Evolutionary conservation across 1,140 invertebrate genomes (phyloP).

Genomic region (Drosophila punjabiensis): DNA sequence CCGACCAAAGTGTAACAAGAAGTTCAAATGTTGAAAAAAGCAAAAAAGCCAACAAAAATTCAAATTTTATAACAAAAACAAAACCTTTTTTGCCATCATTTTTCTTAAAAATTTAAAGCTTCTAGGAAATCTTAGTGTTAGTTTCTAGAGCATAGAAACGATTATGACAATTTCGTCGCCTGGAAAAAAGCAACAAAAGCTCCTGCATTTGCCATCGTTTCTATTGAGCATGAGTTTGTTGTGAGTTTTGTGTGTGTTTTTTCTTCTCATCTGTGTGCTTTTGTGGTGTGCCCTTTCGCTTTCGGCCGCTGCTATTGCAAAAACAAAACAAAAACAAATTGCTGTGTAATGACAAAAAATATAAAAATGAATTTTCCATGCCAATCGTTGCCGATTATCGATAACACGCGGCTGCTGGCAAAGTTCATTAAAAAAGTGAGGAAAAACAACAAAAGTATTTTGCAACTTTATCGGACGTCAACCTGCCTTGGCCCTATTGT

Average conservation of each 20-base stretch:
- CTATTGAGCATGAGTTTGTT: slow-evolving; percentile 37
- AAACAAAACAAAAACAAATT: slow-evolving; percentile 27
- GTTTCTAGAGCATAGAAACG: not conserved
- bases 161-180: slow-evolving; percentile 57
- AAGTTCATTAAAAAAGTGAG: slow-evolving; percentile 55
- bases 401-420: slow-evolving; percentile 53
- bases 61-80: not conserved
- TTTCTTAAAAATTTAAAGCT: not conserved
- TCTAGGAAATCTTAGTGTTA: too few species aligned
- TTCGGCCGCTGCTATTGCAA: slow-evolving; percentile 69
- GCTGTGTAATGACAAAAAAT: slow-evolving; percentile 57
- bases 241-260: slow-evolving; percentile 1
- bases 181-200: slow-evolving; percentile 33
- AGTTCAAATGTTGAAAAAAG: not conserved
- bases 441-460: slow-evolving; percentile 43
- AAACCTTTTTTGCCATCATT: not conserved
- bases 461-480: slow-evolving; percentile 78
- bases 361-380: slow-evolving; percentile 37
- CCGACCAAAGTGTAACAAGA: slow-evolving; percentile 1
- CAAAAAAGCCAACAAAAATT: not conserved
- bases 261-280: slow-evolving; percentile 9
- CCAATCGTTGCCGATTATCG: slow-evolving; percentile 56
- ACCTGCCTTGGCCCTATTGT: slow-evolving; percentile 60
- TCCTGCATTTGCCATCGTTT: slow-evolving; percentile 55
- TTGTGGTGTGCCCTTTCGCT: slow-evolving; percentile 73